Base-by-base conservation (phyloP, 2,888 invertebrate species). In the Thymelicus sylvestris region DNA sequence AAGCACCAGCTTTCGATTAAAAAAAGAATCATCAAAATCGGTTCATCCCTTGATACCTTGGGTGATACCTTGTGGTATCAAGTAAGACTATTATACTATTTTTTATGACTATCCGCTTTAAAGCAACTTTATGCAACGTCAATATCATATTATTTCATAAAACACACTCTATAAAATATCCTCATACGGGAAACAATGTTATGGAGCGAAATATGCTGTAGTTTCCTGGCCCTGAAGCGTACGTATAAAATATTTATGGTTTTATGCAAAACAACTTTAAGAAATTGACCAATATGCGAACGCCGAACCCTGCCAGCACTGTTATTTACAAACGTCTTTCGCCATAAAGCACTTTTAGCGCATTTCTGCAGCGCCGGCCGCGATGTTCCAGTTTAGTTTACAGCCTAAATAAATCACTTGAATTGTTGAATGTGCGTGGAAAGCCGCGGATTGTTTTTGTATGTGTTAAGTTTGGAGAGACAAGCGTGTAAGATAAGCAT, bases 401-500 rank as follows among this genome's bases (percentile, higher is more conserved):
- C 87, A 80, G 88, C 86, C 79, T 77, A 81, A 79, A 86, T 92
- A 92, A 91, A 92, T 92, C 92, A 92, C 87, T 84, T 83, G 88
- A 86, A 92, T 90, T 90, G 92, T 90, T 90, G 90, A 89, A 91
- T 92, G 92, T 91, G 91, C 91, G 92, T 92, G 92, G 89, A 92
- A 90, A 88, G 84, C 86, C 77, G 80, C 76, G 78, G 76, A 74
- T 77, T 74, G 74, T 76, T 52, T 65, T 24, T 12, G 44, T 41
- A 2, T 41, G 62, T 6, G 15, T 19, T 48, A 44, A 15, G 65
- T 65, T 31, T n/a, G 15, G 31, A 31, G 41, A 41, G 50, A 0
- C 6, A 12, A 60, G 70, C 65, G 70, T 6, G 10, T 7, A 52
- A 2, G 19, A 44, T 44, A 1, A 41, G 41, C 31, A 41, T 41